Conservation (phyloP, 2,888 invertebrate genomes). For the Diarsia dahlii region DNA sequence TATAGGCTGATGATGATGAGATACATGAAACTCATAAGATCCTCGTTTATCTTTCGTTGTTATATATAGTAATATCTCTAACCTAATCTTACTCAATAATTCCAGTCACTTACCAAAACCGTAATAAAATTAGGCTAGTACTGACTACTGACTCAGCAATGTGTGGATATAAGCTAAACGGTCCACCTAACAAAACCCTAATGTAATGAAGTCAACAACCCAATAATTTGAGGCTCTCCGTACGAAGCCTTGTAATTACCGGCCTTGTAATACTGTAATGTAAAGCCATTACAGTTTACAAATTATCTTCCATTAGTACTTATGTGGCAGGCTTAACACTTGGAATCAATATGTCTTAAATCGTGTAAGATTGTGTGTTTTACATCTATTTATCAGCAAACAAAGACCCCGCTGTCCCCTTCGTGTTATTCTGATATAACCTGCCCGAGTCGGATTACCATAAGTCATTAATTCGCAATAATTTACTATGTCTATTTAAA, state of each 20-base stretch:
- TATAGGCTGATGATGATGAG: too few species aligned
- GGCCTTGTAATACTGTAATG: conserved; percentile 16
- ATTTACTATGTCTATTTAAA: too few species aligned
- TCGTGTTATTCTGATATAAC: neutral
- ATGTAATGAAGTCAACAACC: conserved; percentile 31
- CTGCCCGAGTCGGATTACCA: neutral
- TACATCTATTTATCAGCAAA: neutral
- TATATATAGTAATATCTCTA: too few species aligned
- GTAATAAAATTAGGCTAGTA: conserved; percentile 24
- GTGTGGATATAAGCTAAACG: conserved; percentile 8
- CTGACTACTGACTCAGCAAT: conserved; percentile 5
- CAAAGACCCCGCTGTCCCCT: neutral
- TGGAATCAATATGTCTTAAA: neutral
- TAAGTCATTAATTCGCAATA: neutral
- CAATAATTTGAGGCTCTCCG: conserved; percentile 22
- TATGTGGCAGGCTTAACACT: neutral
- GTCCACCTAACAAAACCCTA: conserved; percentile 13
- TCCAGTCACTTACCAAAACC: conserved; percentile 9
- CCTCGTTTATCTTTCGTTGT: too few species aligned
- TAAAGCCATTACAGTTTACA: conserved; percentile 11
- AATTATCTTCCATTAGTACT: neutral
- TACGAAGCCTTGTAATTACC: conserved; percentile 22
- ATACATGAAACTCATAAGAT: too few species aligned
- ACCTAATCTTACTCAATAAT: neutral
- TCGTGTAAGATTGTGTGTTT: neutral